Evolutionary conservation across 2,888 invertebrate species (phyloP).

Genomic region (Dasysyrphus albostriatus): DNA sequence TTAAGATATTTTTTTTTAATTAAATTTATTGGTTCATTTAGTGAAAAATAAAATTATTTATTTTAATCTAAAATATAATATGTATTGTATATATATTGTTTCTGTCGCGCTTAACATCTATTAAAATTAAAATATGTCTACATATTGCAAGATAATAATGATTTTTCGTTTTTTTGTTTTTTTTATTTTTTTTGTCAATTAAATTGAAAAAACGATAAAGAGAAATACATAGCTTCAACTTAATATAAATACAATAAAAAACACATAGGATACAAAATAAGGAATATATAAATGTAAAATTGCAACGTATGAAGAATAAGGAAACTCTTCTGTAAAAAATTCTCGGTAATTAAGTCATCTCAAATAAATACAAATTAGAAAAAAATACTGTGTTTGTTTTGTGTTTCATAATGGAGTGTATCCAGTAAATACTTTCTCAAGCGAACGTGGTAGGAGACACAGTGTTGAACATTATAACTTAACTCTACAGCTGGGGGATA

Average conservation of each 20-base stretch:
- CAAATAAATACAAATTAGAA: slow-evolving; percentile 52
- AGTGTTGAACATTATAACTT: slow-evolving; percentile 13
- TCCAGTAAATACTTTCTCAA: slow-evolving; percentile 53
- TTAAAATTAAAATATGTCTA: slow-evolving; percentile 48
- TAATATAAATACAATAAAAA: slow-evolving; percentile 21
- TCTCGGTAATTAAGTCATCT: slow-evolving; percentile 38
- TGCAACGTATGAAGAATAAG: slow-evolving; percentile 48
- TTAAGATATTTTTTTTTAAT: too few species aligned
- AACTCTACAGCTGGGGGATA: slow-evolving; percentile 82
- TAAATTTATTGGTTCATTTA: slow-evolving; percentile 50
- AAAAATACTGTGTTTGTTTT: slow-evolving; percentile 63
- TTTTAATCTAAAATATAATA: slow-evolving; percentile 59
- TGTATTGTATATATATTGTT: slow-evolving; percentile 30
- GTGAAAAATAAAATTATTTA: slow-evolving; percentile 73
- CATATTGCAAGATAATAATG: slow-evolving; percentile 51
- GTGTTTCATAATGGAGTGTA: slow-evolving; percentile 48
- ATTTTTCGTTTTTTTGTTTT: neutral
- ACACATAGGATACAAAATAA: slow-evolving; percentile 29
- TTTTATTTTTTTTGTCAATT: slow-evolving; percentile 51
- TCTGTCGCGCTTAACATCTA: slow-evolving; percentile 57
- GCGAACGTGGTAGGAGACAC: slow-evolving; percentile 52
- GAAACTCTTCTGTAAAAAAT: slow-evolving; percentile 18
- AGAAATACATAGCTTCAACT: slow-evolving; percentile 3
- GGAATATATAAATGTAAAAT: slow-evolving; percentile 48
- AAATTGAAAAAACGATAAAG: slow-evolving; percentile 35